Conservation (phyloP, 2,797 vertebrate genomes). For the Cetoscarus ocellatus region DNA sequence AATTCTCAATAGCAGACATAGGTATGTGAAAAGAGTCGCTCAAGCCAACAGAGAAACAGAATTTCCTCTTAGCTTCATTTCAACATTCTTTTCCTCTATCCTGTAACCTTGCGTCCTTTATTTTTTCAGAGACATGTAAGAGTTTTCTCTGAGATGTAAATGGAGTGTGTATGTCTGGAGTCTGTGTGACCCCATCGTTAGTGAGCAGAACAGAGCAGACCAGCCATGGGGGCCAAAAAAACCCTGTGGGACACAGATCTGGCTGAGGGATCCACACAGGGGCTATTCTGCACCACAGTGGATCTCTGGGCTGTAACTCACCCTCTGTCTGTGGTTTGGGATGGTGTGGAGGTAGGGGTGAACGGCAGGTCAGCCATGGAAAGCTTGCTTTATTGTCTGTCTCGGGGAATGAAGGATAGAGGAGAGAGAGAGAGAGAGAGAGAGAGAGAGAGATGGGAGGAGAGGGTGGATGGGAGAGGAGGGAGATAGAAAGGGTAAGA, state of each 20-base stretch:
- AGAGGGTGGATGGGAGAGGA: slow-evolving; percentile 34
- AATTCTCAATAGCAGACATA: slow-evolving; percentile 33
- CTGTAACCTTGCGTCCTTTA: slow-evolving; percentile 29
- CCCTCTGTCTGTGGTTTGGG: slow-evolving; percentile 70
- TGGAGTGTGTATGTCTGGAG: slow-evolving; percentile 54
- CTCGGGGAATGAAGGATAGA: slow-evolving; percentile 68
- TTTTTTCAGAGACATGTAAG: slow-evolving; percentile 35
- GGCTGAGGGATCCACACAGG: slow-evolving; percentile 37
- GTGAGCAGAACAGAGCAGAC: slow-evolving; percentile 40
- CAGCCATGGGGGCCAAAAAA: slow-evolving; percentile 38
- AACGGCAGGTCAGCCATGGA: slow-evolving; percentile 82
- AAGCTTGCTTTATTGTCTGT: slow-evolving; percentile 75
- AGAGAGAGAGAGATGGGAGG: slow-evolving; percentile 43
- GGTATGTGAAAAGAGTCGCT: slow-evolving; percentile 17
- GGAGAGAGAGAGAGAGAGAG: slow-evolving; percentile 40
- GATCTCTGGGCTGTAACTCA: slow-evolving; percentile 75
- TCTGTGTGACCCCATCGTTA: slow-evolving; percentile 58
- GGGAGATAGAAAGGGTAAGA: slow-evolving; percentile 14
- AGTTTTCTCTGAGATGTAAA: slow-evolving; percentile 55
- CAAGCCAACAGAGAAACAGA: slow-evolving; percentile 8
- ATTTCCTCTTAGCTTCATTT: slow-evolving; percentile 50
- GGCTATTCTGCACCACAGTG: slow-evolving; percentile 40
- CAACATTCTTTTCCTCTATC: slow-evolving; percentile 30
- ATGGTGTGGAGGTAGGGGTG: slow-evolving; percentile 79
- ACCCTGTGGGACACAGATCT: slow-evolving; percentile 65